Evolutionary conservation across 2,113 vertebrate species (phyloP).

Genomic region (Syngnathoides biaculeatus): DNA sequence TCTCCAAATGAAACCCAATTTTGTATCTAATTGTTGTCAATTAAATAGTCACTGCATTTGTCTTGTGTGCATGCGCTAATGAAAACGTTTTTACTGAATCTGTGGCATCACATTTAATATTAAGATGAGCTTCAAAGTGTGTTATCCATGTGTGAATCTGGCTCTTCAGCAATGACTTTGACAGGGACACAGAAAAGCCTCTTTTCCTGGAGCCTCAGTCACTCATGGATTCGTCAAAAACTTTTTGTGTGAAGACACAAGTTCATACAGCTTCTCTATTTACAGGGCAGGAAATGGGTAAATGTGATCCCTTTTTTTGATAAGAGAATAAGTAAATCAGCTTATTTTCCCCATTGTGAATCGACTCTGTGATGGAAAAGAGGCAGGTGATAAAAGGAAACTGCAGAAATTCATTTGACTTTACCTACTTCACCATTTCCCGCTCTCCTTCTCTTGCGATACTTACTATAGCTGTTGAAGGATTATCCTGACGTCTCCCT

Average conservation of each 20-base stretch:
- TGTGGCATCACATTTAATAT: slow-evolving; percentile 28
- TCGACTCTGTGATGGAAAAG: slow-evolving; percentile 44
- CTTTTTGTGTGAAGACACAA: slow-evolving; percentile 42
- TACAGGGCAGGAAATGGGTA: slow-evolving; percentile 33
- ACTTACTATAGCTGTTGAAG: slow-evolving; percentile 16
- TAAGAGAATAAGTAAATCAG: slow-evolving; percentile 61
- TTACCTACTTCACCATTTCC: slow-evolving; percentile 29
- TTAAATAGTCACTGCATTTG: background rate
- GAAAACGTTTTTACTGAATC: slow-evolving; percentile 15
- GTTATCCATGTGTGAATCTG: slow-evolving; percentile 34
- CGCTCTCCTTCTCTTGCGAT: slow-evolving; percentile 24
- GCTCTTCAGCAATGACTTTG: slow-evolving; percentile 26
- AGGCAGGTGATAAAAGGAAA: slow-evolving; percentile 58
- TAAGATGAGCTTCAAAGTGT: slow-evolving; percentile 26
- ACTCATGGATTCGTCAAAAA: slow-evolving; percentile 46
- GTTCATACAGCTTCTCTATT: slow-evolving; percentile 44
- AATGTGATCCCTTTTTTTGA: slow-evolving; percentile 60
- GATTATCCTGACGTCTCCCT: slow-evolving; percentile 44
- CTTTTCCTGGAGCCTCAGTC: slow-evolving; percentile 47
- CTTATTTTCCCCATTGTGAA: slow-evolving; percentile 54
- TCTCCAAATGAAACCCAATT: background rate
- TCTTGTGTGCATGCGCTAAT: background rate
- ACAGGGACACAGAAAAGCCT: slow-evolving; percentile 43
- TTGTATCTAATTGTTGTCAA: background rate
- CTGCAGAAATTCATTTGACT: slow-evolving; percentile 48